Evolutionary conservation across 2,797 vertebrate species (phyloP).

Genomic region (Carduelis carduelis): DNA sequence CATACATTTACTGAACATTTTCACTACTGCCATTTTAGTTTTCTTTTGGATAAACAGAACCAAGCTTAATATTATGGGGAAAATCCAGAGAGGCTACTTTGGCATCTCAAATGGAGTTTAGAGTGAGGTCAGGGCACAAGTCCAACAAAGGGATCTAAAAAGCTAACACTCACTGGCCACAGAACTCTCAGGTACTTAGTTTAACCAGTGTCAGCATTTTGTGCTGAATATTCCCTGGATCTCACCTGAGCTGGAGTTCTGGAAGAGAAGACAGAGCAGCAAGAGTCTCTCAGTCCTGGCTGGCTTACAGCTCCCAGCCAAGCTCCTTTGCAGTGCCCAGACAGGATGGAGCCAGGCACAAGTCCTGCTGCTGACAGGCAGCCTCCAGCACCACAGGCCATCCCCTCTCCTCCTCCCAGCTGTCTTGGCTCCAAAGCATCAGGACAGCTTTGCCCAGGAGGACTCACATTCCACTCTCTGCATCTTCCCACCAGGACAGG

Average conservation of each 20-base stretch:
- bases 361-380: background rate
- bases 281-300: background rate
- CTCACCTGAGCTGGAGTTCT: conserved; percentile 8
- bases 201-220: background rate
- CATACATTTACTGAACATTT: background rate
- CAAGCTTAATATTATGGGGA: background rate
- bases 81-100: background rate
- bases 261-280: background rate
- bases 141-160: conserved; percentile 9
- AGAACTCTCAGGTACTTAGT: conserved; percentile 8
- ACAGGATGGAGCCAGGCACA: background rate
- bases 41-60: background rate
- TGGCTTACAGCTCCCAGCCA: background rate
- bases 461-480: background rate
- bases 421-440: background rate
- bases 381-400: background rate
- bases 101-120: background rate
- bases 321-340: background rate
- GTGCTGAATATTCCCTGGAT: background rate
- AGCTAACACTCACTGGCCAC: background rate
- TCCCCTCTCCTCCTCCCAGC: background rate
- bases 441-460: background rate
- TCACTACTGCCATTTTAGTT: conserved; percentile 17
- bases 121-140: background rate
- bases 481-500: background rate